These are phyloP conservation scores for Listronotus bonariensis DNA, from an alignment of 1,140 invertebrate genomes.

Conservation along the genomic window DNA sequence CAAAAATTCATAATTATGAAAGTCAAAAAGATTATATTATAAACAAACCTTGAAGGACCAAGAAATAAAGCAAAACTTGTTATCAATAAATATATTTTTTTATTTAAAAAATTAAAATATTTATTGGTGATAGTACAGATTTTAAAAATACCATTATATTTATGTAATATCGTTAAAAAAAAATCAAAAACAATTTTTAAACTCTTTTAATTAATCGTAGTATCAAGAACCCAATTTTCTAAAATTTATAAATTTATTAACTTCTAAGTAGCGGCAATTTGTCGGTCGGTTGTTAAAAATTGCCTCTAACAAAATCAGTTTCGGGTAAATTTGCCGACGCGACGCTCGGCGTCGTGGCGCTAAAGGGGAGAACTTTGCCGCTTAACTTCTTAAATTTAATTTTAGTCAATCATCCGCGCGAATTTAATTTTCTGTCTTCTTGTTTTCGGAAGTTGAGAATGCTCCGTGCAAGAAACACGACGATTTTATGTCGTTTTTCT, in stretches of 20 bases:
- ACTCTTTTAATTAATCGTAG: background rate
- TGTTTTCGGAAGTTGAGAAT: conserved; percentile 38
- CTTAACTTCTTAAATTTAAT: conserved; percentile 57
- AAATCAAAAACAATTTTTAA: no score
- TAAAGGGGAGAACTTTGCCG: conserved; percentile 51
- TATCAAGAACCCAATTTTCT: conserved; percentile 16
- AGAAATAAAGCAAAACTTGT: no score
- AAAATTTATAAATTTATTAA: conserved; percentile 37
- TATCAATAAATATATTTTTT: no score
- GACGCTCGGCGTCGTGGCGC: conserved; percentile 20
- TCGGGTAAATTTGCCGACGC: conserved; percentile 27
- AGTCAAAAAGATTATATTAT: no score
- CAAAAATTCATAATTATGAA: no score
- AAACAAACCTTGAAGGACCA: no score
- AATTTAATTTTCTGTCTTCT: conserved; percentile 27
- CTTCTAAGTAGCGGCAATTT: conserved; percentile 36
- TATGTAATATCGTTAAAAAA: no score
- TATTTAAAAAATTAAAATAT: no score
- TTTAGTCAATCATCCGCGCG: conserved; percentile 53
- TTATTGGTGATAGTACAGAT: no score
- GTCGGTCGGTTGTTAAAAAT: conserved; percentile 42
- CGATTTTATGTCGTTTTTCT: background rate
- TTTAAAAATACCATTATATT: no score
- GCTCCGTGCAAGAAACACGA: conserved; percentile 37
- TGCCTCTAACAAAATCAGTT: conserved; percentile 47